These are phyloP conservation scores for Acheta domesticus DNA, from an alignment of 2,888 invertebrate species.

Conservation along the genomic window DNA sequence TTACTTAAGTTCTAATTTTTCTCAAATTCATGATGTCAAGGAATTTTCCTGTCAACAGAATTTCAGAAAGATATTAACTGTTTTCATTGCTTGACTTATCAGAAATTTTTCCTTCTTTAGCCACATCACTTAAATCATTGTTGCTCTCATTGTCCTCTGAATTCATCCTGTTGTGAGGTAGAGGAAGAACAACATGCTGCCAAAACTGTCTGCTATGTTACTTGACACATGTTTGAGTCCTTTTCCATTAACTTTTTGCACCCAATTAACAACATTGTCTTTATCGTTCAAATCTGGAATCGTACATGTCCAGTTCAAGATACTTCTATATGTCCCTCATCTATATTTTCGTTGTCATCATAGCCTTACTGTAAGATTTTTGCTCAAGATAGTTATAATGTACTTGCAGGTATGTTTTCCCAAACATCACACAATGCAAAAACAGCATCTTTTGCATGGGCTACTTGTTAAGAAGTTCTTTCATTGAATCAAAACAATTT, in stretches of 20 bases:
- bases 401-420: neutral
- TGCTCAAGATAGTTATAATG: neutral
- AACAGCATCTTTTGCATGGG: neutral
- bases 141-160: neutral
- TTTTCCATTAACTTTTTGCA: neutral
- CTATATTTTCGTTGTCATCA: neutral
- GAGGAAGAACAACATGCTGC: neutral
- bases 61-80: neutral
- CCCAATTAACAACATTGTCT: neutral
- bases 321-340: neutral
- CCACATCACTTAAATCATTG: neutral
- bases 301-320: neutral
- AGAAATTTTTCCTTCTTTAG: neutral
- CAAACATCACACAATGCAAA: neutral
- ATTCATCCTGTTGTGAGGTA: neutral
- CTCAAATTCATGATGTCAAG: neutral
- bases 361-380: neutral
- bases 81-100: neutral
- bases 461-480: neutral
- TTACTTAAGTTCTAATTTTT: neutral
- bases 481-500: neutral
- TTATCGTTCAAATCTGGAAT: neutral
- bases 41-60: neutral
- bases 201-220: neutral
- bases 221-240: neutral